Conservation (phyloP, 1,140 invertebrate species). For the Drosophila subpulchrella region DNA sequence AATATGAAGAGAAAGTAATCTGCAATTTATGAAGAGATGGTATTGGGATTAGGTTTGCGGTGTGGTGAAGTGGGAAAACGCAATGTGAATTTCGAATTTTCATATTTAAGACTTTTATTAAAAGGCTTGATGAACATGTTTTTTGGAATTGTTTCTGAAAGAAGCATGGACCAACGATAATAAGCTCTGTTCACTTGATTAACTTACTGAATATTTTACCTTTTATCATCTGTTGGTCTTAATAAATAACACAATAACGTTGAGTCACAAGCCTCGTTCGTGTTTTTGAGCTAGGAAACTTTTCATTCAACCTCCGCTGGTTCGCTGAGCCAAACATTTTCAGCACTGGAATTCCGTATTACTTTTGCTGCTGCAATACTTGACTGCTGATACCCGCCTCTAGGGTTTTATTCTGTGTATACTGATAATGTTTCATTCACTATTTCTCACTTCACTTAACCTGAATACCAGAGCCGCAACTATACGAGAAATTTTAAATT, state of each 20-base stretch:
- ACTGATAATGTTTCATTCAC: slow-evolving; percentile 23
- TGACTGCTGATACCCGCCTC: not conserved
- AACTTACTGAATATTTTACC: too few relatives aligned
- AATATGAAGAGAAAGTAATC: not conserved
- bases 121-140: too few relatives aligned
- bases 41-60: not conserved
- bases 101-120: too few relatives aligned
- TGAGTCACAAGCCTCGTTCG: too few relatives aligned
- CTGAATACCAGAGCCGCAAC: not conserved
- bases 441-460: slow-evolving; percentile 13
- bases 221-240: too few relatives aligned
- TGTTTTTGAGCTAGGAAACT: too few relatives aligned
- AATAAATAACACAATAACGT: too few relatives aligned
- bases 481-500: not conserved
- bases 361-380: slow-evolving; percentile 28
- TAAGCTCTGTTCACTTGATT: too few relatives aligned
- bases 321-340: not conserved
- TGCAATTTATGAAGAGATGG: not conserved
- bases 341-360: slow-evolving; percentile 29
- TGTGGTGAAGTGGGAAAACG: not conserved
- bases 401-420: slow-evolving; percentile 19
- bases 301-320: too few relatives aligned
- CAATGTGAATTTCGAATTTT: not conserved
- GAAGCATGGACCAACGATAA: too few relatives aligned
- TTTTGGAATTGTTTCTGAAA: too few relatives aligned